phyloP scores from a whole-genome alignment of 2,797 vertebrate genomes.

The Gambusia yucatana region DNA sequence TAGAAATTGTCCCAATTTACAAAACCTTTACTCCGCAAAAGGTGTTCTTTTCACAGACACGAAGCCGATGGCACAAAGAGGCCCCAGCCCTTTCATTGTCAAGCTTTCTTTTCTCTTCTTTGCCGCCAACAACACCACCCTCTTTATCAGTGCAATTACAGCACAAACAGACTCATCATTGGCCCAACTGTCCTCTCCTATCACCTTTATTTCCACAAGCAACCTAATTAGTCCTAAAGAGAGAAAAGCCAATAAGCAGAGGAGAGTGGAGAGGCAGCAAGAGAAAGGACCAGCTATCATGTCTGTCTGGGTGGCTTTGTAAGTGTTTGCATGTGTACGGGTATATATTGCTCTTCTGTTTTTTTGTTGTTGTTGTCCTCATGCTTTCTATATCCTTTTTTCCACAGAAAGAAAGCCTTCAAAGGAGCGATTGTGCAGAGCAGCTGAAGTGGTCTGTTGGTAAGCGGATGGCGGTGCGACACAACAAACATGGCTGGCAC shows the following conservation, averaged over 20 bases:
- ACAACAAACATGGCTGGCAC: slow-evolving; percentile 84
- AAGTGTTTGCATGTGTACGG: slow-evolving; percentile 53
- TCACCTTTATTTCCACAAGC: slow-evolving; percentile 77
- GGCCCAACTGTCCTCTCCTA: slow-evolving; percentile 75
- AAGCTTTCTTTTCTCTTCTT: slow-evolving; percentile 68
- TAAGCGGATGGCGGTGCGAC: slow-evolving; percentile 77
- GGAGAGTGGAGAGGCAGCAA: slow-evolving; percentile 50
- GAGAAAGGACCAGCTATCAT: slow-evolving; percentile 71
- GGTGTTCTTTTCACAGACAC: slow-evolving; percentile 68
- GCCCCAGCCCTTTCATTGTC: slow-evolving; percentile 60
- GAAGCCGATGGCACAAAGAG: slow-evolving; percentile 45
- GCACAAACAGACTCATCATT: slow-evolving; percentile 82
- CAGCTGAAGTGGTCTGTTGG: slow-evolving; percentile 82
- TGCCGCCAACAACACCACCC: slow-evolving; percentile 70
- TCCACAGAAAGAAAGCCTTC: slow-evolving; percentile 84
- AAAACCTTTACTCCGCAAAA: slow-evolving; percentile 66
- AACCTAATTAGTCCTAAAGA: slow-evolving; percentile 88
- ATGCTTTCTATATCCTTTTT: slow-evolving; percentile 60
- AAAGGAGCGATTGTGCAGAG: slow-evolving; percentile 80
- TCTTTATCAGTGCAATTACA: slow-evolving; percentile 87
- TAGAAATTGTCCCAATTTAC: slow-evolving; percentile 63
- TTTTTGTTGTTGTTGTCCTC: slow-evolving; percentile 65
- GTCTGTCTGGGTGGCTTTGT: slow-evolving; percentile 69
- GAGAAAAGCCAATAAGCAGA: slow-evolving; percentile 72
- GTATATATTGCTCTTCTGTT: slow-evolving; percentile 49